Base-by-base conservation (phyloP, 2,113 vertebrate species). In the Heterotilapia buettikoferi region DNA sequence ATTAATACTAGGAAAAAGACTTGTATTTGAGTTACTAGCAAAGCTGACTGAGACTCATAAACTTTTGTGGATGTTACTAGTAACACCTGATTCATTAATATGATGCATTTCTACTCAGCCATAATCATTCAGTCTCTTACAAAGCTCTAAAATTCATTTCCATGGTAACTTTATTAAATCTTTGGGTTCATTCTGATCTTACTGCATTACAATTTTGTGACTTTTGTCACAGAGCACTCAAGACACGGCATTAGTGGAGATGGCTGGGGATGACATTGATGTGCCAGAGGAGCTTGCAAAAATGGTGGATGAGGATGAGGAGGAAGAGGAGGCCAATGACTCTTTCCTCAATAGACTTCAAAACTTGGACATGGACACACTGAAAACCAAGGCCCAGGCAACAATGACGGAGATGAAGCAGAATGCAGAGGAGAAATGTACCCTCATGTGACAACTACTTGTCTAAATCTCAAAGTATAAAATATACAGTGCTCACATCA, bases 271-370 rank as follows among this genome's bases (percentile, higher is more conserved):
- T 0, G 91, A 92, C 0, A 92, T 93, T 43, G 96, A 97, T 40
- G 87, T 97, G 56, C 97, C 95, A 0, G 95, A 95, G 82, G 96
- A 97, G 7, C 88, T 97, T 53, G 95, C 94, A 0, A 95, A 96
- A 86, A 96, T 96, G 94, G 95, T 97, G 63, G 94, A 96, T 18
- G 93, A 96, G 50, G 96, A 96, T 33, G 95, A 96, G 53, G 95
- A 96, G 10, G 92, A 96, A 19, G 96, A 97, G 9, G 95, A 97
- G 26, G 85, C 73, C 6, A 89, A 93, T 18, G 90, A 96, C 0
- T 83, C 94, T 1, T 91, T 97, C 38, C 43, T 97, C 54, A 86
- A 86, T 1, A 96, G 92, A 84, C 88, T 97, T 61, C 93, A 93
- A 57, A 96, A 96, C 11, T 68, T 95, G 91, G 96, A 97, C 2